These are phyloP conservation scores for Zootoca vivipara DNA, from an alignment of 2,113 vertebrate genomes.

Conservation along the genomic window DNA sequence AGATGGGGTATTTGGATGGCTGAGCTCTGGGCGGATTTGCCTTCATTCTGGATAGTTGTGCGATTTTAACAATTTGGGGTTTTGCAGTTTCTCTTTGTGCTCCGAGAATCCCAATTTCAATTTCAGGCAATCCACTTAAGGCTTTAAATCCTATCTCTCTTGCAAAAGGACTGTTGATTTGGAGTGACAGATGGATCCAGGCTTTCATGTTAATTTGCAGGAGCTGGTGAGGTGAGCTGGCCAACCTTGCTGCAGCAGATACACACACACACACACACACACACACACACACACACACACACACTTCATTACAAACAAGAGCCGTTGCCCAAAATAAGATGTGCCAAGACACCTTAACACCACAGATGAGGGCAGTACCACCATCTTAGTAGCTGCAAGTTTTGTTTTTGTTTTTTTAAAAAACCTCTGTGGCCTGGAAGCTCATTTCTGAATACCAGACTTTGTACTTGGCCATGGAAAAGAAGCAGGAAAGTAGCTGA, in stretches of 20 bases:
- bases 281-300: not conserved
- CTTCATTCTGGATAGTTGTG: slow-evolving; percentile 51
- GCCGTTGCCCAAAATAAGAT: not conserved
- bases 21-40: slow-evolving; percentile 35
- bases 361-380: not conserved
- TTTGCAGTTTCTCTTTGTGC: slow-evolving; percentile 12
- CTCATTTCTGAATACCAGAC: not conserved
- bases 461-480: not conserved
- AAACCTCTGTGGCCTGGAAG: not conserved
- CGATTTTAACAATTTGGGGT: slow-evolving; percentile 14
- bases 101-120: slow-evolving; percentile 38
- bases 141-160: slow-evolving; percentile 17
- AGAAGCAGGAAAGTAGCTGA: not conserved
- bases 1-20: slow-evolving; percentile 39
- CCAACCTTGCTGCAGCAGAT: too few species aligned
- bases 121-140: slow-evolving; percentile 17
- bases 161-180: not conserved
- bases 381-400: not conserved
- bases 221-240: not conserved
- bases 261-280: too few species aligned
- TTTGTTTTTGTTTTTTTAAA: too few species aligned
- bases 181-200: not conserved
- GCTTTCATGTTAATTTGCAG: not conserved
- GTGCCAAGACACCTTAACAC: not conserved
- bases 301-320: not conserved